Evolutionary conservation across 2,888 invertebrate genomes (phyloP), one percentile per base, ranked within the genome.

Genomic region (Hypomecis punctinalis): DNA sequence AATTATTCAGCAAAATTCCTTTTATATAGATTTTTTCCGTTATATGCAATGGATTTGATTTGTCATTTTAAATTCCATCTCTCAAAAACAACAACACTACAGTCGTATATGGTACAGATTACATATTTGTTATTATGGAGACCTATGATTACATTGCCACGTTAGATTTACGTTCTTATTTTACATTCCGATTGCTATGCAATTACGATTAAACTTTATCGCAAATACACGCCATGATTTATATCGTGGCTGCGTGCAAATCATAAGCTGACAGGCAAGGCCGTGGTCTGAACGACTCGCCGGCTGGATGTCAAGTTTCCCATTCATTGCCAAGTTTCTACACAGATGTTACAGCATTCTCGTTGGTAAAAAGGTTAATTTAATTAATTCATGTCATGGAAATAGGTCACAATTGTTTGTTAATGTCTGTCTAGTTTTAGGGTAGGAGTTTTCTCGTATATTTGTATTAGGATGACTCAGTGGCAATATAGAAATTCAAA

Each of bases 161-260:
- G 36, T 67, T 63, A 67, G 68, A 67, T 73, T 71, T 69, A 69
- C 61, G 62, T 59, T 54, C 62, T 58, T 66, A 63, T 62, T 62
- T 66, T 60, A 46, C 53, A 66, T 69, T 71, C 64, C 66, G 56
- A 66, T 67, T 45, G 58, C 11, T 63, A 55, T 63, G 63, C 51
- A 55, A 63, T 63, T 61, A 58, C 57, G 63, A 67, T 61, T 60
- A 51, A 49, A 51, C 46, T 57, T 61, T 60, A 61, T 67, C 48
- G 63, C 37, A 40, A 57, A 61, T 59, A 42, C 53, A 39, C 43
- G 42, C 23, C 48, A 36, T 46, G 55, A 59, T 59, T 54, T 57
- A 63, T 52, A 23, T 57, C 33, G 47, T 47, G 36, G 40, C 39
- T 48, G 59, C 35, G 45, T 54, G 48, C 33, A 58, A 63, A 54